Conservation (phyloP, 2,797 vertebrate species). For the Neosilurus mollespiculum region DNA sequence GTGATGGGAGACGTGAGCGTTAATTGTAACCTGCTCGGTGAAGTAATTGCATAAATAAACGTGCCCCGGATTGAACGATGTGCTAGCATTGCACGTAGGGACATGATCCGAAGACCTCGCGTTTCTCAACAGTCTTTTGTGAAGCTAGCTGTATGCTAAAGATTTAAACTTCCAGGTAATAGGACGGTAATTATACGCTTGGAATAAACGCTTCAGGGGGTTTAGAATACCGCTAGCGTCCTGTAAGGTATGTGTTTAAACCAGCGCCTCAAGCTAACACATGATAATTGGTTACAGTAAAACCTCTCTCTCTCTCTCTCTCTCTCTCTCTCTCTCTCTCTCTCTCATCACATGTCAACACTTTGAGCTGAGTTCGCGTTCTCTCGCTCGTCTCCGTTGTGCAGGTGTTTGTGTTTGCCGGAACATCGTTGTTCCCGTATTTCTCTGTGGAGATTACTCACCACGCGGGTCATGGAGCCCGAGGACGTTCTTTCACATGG, state of each 20-base stretch:
- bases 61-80: conserved; percentile 33
- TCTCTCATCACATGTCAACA: neutral
- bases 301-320: neutral
- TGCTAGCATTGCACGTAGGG: conserved; percentile 50
- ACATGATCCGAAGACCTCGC: conserved; percentile 8
- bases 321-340: neutral
- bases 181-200: conserved; percentile 1
- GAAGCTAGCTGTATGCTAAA: neutral
- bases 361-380: neutral
- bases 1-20: conserved; percentile 25
- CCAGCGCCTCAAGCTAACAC: neutral
- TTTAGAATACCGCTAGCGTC: neutral
- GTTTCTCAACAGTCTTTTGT: conserved; percentile 10
- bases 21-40: conserved; percentile 38
- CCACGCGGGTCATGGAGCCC: neutral
- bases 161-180: too few relatives aligned
- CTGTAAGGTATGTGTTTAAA: neutral
- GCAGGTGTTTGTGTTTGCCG: neutral
- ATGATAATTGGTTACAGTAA: conserved; percentile 1
- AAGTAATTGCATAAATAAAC: conserved; percentile 4
- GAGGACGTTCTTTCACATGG: neutral
- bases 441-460: neutral
- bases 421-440: neutral
- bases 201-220: neutral
- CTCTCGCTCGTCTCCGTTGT: neutral